Evolutionary conservation across 2,797 vertebrate genomes (phyloP), one percentile per base, ranked within the genome.

Genomic region (Lophura swinhoii): DNA sequence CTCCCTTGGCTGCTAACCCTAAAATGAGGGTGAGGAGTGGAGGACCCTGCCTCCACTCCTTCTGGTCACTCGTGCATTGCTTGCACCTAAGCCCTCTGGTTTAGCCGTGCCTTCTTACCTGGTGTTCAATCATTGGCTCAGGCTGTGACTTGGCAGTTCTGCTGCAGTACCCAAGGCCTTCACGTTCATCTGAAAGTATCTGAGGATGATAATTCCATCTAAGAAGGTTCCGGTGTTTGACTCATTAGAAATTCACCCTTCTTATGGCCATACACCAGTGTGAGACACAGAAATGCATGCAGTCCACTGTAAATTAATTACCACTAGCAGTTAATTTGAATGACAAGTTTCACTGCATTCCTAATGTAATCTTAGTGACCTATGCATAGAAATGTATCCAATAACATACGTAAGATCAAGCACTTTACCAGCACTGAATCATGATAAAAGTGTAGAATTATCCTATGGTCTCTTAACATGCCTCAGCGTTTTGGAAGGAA

Each of bases 321-420:
- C 39, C 1, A 5, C 43, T 77, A 0, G 0, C 31, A 28, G 41
- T 17, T 24, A 48, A 74, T 79, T 88, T 88, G 81, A 93, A 74
- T 59, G 84, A 88, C 75, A 91, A 95, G 93, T 75, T 72, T 80
- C 86, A 88, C 72, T 74, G 64, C 53, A 74, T 91, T 87, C 44
- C 66, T 87, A 72, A 85, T 48, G 48, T 72, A 77, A 69, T 83
- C 58, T 39, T 39, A 59, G 58, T 80, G 91, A 90, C 84, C 78
- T 91, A 53, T 46, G 60, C 60, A 74, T 1, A 93, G 91, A 82
- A 48, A 58, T 39, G 14, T 63, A 60, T 20, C 48, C 49, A 59
- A 72, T 37, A 75, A 56, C 6, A 16, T 0, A 0, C 64, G 63
- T 81, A 66, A 93, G 68, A 84, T 60, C 75, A 81, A 44, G 66